Base-by-base conservation (phyloP, 2,113 vertebrate species). In the Dryoscopus gambensis region DNA sequence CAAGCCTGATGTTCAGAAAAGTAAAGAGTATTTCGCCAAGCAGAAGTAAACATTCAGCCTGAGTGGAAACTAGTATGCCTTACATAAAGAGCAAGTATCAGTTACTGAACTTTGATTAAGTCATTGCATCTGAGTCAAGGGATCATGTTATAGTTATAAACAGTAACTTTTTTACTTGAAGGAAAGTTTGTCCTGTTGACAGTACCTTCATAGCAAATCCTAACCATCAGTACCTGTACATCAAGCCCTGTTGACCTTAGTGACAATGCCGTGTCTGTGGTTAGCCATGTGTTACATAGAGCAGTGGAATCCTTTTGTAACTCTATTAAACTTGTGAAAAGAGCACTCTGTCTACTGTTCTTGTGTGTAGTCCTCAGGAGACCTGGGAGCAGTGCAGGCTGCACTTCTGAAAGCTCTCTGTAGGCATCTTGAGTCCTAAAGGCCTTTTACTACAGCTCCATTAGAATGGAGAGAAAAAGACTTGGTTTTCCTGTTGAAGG, bases 21-120 rank as follows among this genome's bases (percentile, higher is more conserved):
- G 99, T 95, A 99, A 99, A 98, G 99, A 99, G 81, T 99, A 98
- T 97, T 99, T 99, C 83, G 98, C 99, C 95, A 99, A 99, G 97
- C 99, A 99, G 92, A 98, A 98, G 84, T 98, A 97, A 98, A 68
- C 21, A 21, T 79, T 55, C 70, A 59, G 67, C 73, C 70, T 37
- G 86, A 78, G 71, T 59, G 74, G 91, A 90, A 95, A 40, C 44
- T 96, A 94, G 94, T 89, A 86, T 95, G 95, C 95, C 94, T 96
- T 95, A 94, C 57, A 0, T 87, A 86, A 94, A 97, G 69, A 95
- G 85, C 93, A 96, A 95, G 67, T 59, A 90, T 90, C 84, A 96
- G 76, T 96, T 90, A 84, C 77, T 89, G 87, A 95, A 94, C 90
- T 96, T 90, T 90, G 93, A 93, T 87, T 95, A 94, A 95, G 73